Percentiles rank a stretch among this genome's conserved stretches.
Evolutionary conservation across 2,888 invertebrate species (phyloP).

Genomic region (Microctonus brassicae): DNA sequence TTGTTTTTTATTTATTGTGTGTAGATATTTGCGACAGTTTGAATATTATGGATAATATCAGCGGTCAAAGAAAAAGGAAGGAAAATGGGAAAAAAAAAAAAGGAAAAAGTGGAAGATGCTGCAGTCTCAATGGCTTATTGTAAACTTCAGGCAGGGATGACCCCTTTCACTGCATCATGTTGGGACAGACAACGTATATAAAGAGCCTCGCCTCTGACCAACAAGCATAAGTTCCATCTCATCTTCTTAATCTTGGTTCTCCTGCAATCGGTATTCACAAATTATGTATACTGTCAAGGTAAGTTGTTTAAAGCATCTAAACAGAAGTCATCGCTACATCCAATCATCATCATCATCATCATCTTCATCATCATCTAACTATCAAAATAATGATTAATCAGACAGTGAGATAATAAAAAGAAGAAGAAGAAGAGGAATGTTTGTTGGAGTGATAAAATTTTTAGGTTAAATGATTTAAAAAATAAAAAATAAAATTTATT

Average conservation of each 20-base stretch:
- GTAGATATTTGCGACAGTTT: too few relatives aligned
- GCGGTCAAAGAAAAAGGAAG: neutral
- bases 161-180: conserved; percentile 69
- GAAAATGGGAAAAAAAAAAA: conserved; percentile 34
- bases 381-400: neutral
- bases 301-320: conserved; percentile 45
- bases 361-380: neutral
- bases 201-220: conserved; percentile 67
- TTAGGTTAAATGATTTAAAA: too few relatives aligned
- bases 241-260: conserved; percentile 61
- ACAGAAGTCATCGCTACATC: neutral
- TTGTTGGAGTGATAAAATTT: too few relatives aligned
- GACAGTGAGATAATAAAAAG: too few relatives aligned
- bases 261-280: conserved; percentile 45
- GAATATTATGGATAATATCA: neutral
- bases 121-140: conserved; percentile 66
- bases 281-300: conserved; percentile 67
- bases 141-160: conserved; percentile 69
- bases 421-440: too few relatives aligned
- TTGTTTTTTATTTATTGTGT: too few relatives aligned
- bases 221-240: conserved; percentile 67
- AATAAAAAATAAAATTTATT: neutral
- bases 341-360: neutral
- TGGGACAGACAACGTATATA: conserved; percentile 66
- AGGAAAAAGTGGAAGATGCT: conserved; percentile 48